Conservation (phyloP, 2,113 vertebrate genomes). For the Tachycineta bicolor region DNA sequence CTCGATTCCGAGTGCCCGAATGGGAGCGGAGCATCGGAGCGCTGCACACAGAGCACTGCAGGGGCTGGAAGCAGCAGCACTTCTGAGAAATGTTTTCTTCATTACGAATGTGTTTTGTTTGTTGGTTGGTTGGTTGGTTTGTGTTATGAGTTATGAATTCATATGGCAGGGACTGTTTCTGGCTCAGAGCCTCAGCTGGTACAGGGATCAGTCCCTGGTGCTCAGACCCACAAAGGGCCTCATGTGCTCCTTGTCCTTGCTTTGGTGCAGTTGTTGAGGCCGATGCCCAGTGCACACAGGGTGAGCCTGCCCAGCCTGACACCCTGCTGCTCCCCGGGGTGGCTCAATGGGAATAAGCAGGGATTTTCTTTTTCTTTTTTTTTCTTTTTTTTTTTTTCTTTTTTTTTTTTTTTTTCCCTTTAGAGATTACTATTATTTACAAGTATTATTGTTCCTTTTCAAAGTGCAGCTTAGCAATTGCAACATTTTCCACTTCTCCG, state of each 20-base stretch:
- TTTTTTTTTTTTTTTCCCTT: not conserved
- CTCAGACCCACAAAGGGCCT: not conserved
- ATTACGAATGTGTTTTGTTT: not conserved
- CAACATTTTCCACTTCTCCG: not conserved
- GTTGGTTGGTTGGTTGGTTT: not conserved
- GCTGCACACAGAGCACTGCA: not conserved
- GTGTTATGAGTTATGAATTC: not conserved
- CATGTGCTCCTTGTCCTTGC: not conserved
- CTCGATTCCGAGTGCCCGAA: not conserved
- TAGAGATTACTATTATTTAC: slow-evolving; percentile 27
- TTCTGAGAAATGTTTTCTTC: slow-evolving; percentile 8
- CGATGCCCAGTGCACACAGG: not conserved
- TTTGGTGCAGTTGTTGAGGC: not conserved
- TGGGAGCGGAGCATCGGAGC: not conserved
- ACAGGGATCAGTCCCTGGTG: not conserved
- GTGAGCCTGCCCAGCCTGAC: slow-evolving; percentile 24
- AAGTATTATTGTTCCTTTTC: slow-evolving; percentile 7
- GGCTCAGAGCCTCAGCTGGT: not conserved
- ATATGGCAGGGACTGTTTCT: not conserved
- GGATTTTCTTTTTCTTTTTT: not conserved
- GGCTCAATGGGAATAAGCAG: not conserved
- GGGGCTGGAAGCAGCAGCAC: not conserved
- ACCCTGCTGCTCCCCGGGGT: not conserved
- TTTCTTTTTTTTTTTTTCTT: not conserved
- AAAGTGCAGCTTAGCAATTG: not conserved